Percentiles rank a stretch among this genome's conserved stretches.
These are phyloP conservation scores for Monochamus alternatus DNA, from an alignment of 2,888 invertebrate species.

Conservation along the genomic window DNA sequence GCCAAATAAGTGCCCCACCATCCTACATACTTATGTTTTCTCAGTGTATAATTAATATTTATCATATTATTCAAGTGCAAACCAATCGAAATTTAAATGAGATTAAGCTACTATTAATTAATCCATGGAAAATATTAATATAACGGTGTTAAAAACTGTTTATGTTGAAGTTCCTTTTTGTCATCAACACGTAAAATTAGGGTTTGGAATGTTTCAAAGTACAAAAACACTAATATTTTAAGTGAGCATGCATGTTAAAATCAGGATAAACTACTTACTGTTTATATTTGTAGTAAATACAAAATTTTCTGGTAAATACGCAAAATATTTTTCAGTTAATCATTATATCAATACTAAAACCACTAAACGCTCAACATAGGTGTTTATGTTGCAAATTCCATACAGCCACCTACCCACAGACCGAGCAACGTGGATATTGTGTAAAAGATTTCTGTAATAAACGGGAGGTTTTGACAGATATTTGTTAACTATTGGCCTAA, in stretches of 20 bases:
- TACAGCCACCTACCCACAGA: background rate
- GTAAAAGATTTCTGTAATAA: background rate
- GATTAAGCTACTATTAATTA: no score
- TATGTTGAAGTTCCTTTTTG: no score
- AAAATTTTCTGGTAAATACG: conserved; percentile 48
- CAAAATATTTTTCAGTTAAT: conserved; percentile 50
- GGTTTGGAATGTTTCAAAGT: no score
- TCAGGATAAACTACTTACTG: no score
- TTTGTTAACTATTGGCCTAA: background rate
- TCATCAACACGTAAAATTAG: no score
- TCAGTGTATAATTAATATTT: no score
- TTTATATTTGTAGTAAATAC: conserved; percentile 21
- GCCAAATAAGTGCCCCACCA: no score
- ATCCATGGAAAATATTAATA: no score
- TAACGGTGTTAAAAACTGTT: no score
- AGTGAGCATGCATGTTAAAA: background rate
- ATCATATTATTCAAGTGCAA: no score
- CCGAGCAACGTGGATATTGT: background rate
- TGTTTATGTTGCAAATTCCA: background rate
- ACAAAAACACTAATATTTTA: background rate
- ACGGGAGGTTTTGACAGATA: background rate
- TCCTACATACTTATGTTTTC: no score
- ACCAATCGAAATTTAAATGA: no score
- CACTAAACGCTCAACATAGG: conserved; percentile 38
- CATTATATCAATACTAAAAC: conserved; percentile 54